Base-by-base conservation (phyloP, 1,140 invertebrate genomes). In the Drosophila nigrodunni region DNA sequence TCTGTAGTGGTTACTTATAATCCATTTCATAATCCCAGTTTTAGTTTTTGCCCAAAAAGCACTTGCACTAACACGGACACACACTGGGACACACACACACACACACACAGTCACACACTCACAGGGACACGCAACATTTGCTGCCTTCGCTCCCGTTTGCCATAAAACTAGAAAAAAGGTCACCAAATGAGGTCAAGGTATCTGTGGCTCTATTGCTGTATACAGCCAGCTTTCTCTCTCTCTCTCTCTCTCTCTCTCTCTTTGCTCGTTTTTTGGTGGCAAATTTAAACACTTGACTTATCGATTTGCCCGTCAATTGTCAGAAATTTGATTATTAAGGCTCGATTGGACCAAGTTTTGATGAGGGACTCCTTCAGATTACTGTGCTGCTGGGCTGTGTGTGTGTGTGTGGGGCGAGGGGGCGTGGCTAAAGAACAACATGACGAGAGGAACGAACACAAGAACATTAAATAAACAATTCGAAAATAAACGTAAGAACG, bases 401-500 rank as follows among this genome's bases (percentile, higher is more conserved):
- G 6, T 30, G 2, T 44, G 35, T 18, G 11, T 7, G 21, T 5
- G 25, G 21, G 21, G 8, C 2, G 8, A 9, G 21, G 21, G 55
- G 43, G 49, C 46, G 25, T 15, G 15, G 52, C 60, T 50, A 50
- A 55, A 50, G 62, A 74, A 74, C 76, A 74, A 80, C 69, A 62
- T 46, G 52, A 47, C 75, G 62, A 43, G 58, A 2, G 18, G 18
- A 21, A 21, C 18, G 18, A 71, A 59, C 57, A 44, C 61, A 55
- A 75, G 50, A 82, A 82, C 80, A 83, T 83, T 77, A 83, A 83
- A 83, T 83, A 83, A 83, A 83, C 80, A 83, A 83, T 82, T 80
- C 77, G 73, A 83, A 83, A 83, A 83, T 83, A 83, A 83, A 83
- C 80, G 80, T 82, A 79, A 77, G 75, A 82, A 78, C 75, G 66